Evolutionary conservation across 2,797 vertebrate genomes (phyloP).

Genomic region (Poeciliopsis turneri): DNA sequence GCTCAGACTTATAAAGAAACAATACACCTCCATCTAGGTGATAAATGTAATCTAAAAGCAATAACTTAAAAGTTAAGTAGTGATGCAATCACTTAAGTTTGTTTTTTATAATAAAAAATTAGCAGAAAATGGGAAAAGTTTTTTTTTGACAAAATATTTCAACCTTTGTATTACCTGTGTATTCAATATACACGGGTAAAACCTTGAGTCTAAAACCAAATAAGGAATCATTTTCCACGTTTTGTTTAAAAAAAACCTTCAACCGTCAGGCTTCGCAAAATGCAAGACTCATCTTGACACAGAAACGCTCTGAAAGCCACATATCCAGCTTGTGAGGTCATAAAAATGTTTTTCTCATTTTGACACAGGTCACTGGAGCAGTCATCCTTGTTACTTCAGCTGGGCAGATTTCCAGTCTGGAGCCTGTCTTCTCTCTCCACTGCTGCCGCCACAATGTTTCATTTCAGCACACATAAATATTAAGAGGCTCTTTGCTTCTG

Average conservation of each 20-base stretch:
- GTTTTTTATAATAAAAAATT: not conserved
- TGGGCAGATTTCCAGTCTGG: slow-evolving; percentile 53
- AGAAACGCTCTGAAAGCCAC: slow-evolving; percentile 33
- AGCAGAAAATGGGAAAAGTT: not conserved
- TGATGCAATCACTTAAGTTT: not conserved
- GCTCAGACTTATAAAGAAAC: slow-evolving; percentile 37
- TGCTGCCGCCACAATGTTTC: slow-evolving; percentile 34
- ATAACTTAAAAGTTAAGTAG: slow-evolving; percentile 1
- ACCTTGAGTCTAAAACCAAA: slow-evolving; percentile 45
- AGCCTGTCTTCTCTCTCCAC: slow-evolving; percentile 53
- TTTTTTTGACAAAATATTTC: not conserved
- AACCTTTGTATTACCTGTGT: not conserved
- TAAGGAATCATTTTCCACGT: slow-evolving; percentile 55
- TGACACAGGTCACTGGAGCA: slow-evolving; percentile 39
- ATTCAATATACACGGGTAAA: not conserved
- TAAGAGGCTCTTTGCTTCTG: slow-evolving; percentile 7
- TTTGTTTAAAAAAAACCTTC: slow-evolving; percentile 4
- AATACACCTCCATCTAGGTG: slow-evolving; percentile 13
- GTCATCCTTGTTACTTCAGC: slow-evolving; percentile 41
- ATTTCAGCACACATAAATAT: slow-evolving; percentile 40
- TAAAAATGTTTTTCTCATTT: slow-evolving; percentile 31
- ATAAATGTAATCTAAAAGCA: not conserved
- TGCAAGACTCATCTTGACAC: slow-evolving; percentile 6
- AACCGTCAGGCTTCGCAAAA: slow-evolving; percentile 1
- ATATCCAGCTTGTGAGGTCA: slow-evolving; percentile 52